A percentile compares a stretch with the other conserved stretches of the same genome.
These are phyloP conservation scores for Bathybates hornii DNA, from an alignment of 2,113 vertebrate species.

Conservation along the genomic window DNA sequence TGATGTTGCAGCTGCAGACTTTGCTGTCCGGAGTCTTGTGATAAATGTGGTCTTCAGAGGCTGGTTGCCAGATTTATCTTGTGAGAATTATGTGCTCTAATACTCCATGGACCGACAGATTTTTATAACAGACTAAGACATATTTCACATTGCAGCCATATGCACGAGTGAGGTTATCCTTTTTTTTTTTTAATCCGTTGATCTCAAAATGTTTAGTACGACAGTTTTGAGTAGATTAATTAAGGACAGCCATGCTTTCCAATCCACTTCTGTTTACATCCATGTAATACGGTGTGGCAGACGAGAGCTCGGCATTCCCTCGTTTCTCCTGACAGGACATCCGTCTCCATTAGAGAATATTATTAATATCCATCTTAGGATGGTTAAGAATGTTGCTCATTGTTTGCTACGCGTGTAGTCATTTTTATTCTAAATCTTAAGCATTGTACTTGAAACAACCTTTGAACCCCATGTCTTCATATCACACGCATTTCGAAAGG, in stretches of 20 bases:
- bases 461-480: background rate
- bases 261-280: background rate
- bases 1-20: constrained; percentile 14
- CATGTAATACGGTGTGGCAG: constrained; percentile 3
- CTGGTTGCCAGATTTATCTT: constrained; percentile 35
- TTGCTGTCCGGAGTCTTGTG: background rate
- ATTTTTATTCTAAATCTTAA: background rate
- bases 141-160: background rate
- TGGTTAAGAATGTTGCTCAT: background rate
- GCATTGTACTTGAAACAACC: background rate
- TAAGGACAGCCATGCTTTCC: background rate
- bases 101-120: constrained; percentile 1
- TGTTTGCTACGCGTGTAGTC: background rate
- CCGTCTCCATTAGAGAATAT: constrained; percentile 36
- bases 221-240: background rate
- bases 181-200: background rate
- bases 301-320: background rate
- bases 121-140: background rate
- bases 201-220: background rate
- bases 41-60: constrained; percentile 3
- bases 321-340: constrained; percentile 34
- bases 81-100: constrained; percentile 27
- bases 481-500: background rate
- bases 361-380: constrained; percentile 29
- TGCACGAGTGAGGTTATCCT: background rate